Base-by-base conservation (phyloP, 1,140 invertebrate genomes). In the Panulirus ornatus region DNA sequence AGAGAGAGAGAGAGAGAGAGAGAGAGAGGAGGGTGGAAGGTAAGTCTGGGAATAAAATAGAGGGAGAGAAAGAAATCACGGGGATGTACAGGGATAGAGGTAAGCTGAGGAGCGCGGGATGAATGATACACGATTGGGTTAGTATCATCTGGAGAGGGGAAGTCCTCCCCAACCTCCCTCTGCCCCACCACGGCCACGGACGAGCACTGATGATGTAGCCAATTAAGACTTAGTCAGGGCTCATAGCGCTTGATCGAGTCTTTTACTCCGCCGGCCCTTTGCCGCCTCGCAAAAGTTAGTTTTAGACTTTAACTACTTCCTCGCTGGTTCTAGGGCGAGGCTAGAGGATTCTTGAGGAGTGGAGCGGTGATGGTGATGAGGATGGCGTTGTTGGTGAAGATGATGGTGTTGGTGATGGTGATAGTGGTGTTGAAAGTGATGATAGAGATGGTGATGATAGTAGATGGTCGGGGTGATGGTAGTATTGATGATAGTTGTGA, bases 211-310 rank as follows among this genome's bases (percentile, higher is more conserved):
- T 54, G 51, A 22, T 54, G 76, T 51, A 79, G 76, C 44, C 76
- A 79, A 79, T 79, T 79, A 79, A 79, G 76, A 79, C 76, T 79
- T 79, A 79, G 76, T 47, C 42, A 27, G 22, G 42, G 44, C 76
- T 79, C 42, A 51, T 27, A 47, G 51, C 44, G 42, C 6, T 16
- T 30, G 27, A 14, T 44, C 76, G n/a, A 19, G 44, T 51, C 76
- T 79, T 79, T 79, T 76, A 38, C 42, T 38, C 76, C n/a, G 6
- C 51, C 8, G n/a, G 3, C 11, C 76, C 36, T 51, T 79, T 47
- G 42, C 5, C 76, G 42, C 42, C 42, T 51, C 51, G 30, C 44
- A 79, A 79, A 79, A 79, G 76, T 79, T 79, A 79, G 76, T 79
- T 79, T 40, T 76, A 47, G 76, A 79, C 76, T 79, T 79, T 19